Evolutionary conservation across 2,888 invertebrate species (phyloP).

Genomic region (Drosophila atroscutellata): DNA sequence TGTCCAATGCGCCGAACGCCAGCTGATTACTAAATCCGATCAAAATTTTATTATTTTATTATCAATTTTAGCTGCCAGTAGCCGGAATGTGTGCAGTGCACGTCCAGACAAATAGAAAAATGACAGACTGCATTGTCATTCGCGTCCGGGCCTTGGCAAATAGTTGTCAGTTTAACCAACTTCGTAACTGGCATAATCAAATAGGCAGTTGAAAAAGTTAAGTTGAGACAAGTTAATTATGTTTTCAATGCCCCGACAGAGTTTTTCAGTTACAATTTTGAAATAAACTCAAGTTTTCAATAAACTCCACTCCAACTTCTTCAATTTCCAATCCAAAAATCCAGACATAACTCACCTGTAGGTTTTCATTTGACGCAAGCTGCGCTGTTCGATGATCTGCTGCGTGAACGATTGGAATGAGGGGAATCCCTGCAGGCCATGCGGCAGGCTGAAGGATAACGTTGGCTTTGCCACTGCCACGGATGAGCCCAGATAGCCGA

Average conservation of each 20-base stretch:
- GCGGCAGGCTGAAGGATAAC: constrained; percentile 81
- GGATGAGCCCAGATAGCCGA: constrained; percentile 79
- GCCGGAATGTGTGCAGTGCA: not conserved
- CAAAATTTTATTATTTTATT: not conserved
- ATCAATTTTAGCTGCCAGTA: not conserved
- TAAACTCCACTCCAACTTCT: not conserved
- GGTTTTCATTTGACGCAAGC: constrained; percentile 83
- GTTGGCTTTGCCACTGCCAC: constrained; percentile 84
- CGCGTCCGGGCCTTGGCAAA: not conserved
- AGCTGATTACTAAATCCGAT: constrained; percentile 29
- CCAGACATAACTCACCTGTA: constrained; percentile 81
- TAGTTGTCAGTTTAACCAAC: not conserved
- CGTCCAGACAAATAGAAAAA: not conserved
- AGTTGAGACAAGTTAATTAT: not conserved
- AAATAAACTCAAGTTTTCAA: too few relatives aligned
- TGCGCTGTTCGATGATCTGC: constrained; percentile 84
- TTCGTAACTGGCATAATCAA: not conserved
- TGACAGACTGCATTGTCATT: constrained; percentile 1
- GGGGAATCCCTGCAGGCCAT: constrained; percentile 82
- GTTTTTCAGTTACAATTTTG: not conserved
- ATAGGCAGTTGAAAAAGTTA: not conserved
- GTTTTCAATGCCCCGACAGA: not conserved
- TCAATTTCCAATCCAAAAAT: not conserved
- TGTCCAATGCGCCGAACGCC: constrained; percentile 9
- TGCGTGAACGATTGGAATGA: constrained; percentile 84